phyloP scores from a whole-genome alignment of 1,140 invertebrate species.

The Mactra quadrangularis region DNA sequence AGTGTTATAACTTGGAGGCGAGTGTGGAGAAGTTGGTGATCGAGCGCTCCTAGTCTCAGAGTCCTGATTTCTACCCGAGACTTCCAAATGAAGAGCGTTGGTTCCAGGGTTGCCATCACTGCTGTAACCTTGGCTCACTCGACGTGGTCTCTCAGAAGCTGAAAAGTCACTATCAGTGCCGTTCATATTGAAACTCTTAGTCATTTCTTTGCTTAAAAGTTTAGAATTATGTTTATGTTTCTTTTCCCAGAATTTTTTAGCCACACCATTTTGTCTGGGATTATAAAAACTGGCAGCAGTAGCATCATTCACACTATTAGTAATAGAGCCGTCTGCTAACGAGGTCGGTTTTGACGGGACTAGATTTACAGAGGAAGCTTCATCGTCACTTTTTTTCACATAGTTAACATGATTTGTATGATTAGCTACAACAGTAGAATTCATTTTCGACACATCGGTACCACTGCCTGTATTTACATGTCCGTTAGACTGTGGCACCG shows the following conservation, averaged over 20 bases:
- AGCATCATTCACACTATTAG: constrained; percentile 85
- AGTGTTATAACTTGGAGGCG: constrained; percentile 40
- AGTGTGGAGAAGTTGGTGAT: constrained; percentile 54
- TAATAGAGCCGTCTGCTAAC: constrained; percentile 75
- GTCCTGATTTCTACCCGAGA: constrained; percentile 2
- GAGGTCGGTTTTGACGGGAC: constrained; percentile 79
- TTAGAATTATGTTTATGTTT: constrained; percentile 89
- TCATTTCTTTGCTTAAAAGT: constrained; percentile 79
- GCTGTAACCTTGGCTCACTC: constrained; percentile 70
- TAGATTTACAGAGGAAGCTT: constrained; percentile 81
- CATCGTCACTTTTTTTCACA: constrained; percentile 69
- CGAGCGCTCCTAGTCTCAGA: constrained; percentile 31
- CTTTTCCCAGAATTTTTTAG: constrained; percentile 95
- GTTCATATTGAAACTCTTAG: constrained; percentile 77
- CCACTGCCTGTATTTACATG: constrained; percentile 70
- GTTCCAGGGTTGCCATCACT: constrained; percentile 73
- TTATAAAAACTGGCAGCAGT: constrained; percentile 91
- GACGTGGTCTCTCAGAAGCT: constrained; percentile 66
- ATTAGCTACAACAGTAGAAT: constrained; percentile 37
- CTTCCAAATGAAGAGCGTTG: background rate
- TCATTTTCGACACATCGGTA: constrained; percentile 51
- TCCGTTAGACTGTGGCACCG: constrained; percentile 74
- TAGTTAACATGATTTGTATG: constrained; percentile 41
- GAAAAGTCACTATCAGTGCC: constrained; percentile 75
- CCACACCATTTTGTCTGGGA: constrained; percentile 95